Conservation (phyloP, 2,113 vertebrate species). For the human (Homo sapiens) region DNA sequence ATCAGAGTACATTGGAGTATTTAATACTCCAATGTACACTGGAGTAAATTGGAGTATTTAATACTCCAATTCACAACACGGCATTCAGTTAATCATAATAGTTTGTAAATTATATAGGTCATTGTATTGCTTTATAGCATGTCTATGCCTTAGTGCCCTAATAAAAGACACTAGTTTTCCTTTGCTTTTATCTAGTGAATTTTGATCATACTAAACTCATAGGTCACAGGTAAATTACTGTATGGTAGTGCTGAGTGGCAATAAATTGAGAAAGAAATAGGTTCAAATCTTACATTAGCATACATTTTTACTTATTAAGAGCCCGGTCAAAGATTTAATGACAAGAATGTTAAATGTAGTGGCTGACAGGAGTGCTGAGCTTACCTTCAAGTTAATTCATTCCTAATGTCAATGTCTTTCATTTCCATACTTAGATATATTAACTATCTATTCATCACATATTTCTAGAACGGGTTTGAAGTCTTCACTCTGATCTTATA, state of each 20-base stretch:
- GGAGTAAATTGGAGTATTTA: neutral
- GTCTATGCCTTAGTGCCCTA: neutral
- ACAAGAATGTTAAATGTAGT: neutral
- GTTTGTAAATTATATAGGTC: neutral
- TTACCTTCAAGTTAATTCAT: slow-evolving; percentile 22
- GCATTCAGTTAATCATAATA: neutral
- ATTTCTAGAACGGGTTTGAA: neutral
- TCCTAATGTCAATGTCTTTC: neutral
- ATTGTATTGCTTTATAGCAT: neutral
- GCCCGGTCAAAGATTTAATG: neutral
- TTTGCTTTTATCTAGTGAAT: slow-evolving; percentile 14
- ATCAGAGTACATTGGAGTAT: too few relatives aligned
- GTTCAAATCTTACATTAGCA: slow-evolving; percentile 28
- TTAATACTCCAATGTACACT: neutral
- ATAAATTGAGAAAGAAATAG: slow-evolving; percentile 26
- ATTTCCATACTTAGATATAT: neutral
- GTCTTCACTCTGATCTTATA: neutral
- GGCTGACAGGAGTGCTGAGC: neutral
- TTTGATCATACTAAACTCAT: neutral
- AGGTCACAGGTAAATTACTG: neutral
- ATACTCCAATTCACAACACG: neutral
- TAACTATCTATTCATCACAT: neutral
- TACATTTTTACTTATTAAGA: slow-evolving; percentile 32
- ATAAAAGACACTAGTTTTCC: neutral
- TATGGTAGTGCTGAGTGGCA: neutral